These are phyloP conservation scores for Pemphigus obesinymphae DNA, from an alignment of 1,140 invertebrate species.

Conservation along the genomic window DNA sequence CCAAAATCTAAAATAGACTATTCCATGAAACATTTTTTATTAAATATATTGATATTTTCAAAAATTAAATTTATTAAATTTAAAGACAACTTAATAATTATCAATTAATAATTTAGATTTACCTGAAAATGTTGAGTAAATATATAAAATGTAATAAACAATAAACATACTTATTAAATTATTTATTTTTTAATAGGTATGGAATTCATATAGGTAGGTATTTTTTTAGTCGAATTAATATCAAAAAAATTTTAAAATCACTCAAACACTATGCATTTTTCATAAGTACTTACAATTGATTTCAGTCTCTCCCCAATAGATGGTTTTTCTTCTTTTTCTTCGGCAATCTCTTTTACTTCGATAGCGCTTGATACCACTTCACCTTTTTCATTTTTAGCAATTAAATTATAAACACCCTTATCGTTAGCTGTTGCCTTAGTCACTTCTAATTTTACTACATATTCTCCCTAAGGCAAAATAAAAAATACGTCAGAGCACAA, in stretches of 20 bases:
- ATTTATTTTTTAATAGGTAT: too few relatives aligned
- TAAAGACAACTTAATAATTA: too few relatives aligned
- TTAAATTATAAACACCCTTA: conserved; percentile 83
- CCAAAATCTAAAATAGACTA: too few relatives aligned
- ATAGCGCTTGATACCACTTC: conserved; percentile 86
- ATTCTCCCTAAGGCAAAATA: conserved; percentile 63
- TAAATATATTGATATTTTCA: too few relatives aligned
- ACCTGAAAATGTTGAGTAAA: neutral
- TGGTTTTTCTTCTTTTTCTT: conserved; percentile 57
- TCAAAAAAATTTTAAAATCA: neutral
- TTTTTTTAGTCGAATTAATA: neutral
- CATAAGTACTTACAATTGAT: conserved; percentile 60
- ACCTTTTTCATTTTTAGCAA: conserved; percentile 89
- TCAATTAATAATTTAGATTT: too few relatives aligned
- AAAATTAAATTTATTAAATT: too few relatives aligned
- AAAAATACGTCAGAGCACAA: too few relatives aligned
- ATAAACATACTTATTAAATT: too few relatives aligned
- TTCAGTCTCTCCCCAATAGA: conserved; percentile 70
- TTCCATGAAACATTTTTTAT: too few relatives aligned
- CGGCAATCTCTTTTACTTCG: conserved; percentile 73
- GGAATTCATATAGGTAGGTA: too few relatives aligned
- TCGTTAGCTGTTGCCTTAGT: conserved; percentile 70
- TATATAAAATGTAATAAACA: too few relatives aligned
- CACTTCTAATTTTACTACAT: conserved; percentile 80
- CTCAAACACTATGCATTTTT: neutral